Evolutionary conservation across 2,113 vertebrate genomes (phyloP), one percentile per base, ranked within the genome.

Genomic region (Thinocorus orbignyianus): DNA sequence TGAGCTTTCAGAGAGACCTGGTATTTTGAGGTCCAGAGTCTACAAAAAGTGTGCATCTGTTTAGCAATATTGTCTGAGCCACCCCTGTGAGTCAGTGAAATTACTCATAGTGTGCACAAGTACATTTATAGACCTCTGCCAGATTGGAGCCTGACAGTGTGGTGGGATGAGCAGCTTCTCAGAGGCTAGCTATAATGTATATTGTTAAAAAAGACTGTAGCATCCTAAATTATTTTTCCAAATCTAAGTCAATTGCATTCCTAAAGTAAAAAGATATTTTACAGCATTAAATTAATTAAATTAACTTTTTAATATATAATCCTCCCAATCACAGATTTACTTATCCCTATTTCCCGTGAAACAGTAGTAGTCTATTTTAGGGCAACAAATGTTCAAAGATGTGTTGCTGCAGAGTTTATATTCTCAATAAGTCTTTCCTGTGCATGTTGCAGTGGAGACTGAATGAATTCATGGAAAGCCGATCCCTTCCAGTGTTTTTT

Each of bases 121-220:
- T 26, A 46, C 48, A 3, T 91, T 89, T 77, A 82, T 23, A 92
- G 91, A 42, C 70, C 81, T 85, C 54, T 76, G 81, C 86, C 93
- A 89, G 91, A 61, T 52, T 89, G 87, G 57, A 96, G 7, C 84
- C 89, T 92, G 87, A 4, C 72, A 76, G 28, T 1, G 54, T 8
- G 71, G 44, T 77, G 87, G 94, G 81, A 87, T 55, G 74, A 93
- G 73, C 93, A 93, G 69, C 68, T 78, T 58, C 81, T 94, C 78
- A n/a, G 42, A 60, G 51, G 30, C 60, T 78, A 70, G 6, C 61
- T 89, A 7, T 31, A 60, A 8, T 3, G 0, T 30, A 16, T 39
- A 18, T 69, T 77, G 64, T 18, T 91, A 20, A 54, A 89, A 83
- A 48, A 72, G 5, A 4, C 30, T 31, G 31, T 49, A 23, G 18